phyloP scores from a whole-genome alignment of 2,113 vertebrate species.

The Progne subis region DNA sequence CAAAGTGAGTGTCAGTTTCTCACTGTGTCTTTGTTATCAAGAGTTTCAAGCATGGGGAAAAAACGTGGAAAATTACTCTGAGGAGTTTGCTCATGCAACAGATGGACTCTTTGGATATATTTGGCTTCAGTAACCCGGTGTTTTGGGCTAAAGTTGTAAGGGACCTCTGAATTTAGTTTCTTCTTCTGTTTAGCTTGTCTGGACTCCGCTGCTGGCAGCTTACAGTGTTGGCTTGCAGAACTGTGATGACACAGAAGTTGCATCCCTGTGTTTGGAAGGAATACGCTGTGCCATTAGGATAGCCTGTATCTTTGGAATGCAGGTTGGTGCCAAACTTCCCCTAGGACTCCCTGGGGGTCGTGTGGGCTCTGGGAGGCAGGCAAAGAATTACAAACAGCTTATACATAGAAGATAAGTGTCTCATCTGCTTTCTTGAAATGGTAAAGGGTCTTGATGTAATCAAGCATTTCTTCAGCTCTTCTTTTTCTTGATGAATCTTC shows the following conservation, averaged over 20 bases:
- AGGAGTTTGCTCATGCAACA: not conserved
- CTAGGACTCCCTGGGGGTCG: not conserved
- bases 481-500: not conserved
- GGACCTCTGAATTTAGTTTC: not conserved
- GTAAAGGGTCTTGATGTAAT: not conserved
- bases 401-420: not conserved
- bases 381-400: not conserved
- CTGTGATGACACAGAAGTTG: constrained; percentile 95
- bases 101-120: not conserved
- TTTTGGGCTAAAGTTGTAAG: not conserved
- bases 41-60: not conserved
- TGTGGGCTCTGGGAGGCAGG: not conserved
- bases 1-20: constrained; percentile 81
- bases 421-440: not conserved
- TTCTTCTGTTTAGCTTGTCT: constrained; percentile 84
- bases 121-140: not conserved
- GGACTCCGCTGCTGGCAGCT: constrained; percentile 93
- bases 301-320: constrained; percentile 95
- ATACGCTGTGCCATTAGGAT: constrained; percentile 96
- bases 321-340: constrained; percentile 75
- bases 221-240: constrained; percentile 96
- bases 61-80: not conserved
- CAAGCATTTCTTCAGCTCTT: not conserved
- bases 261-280: constrained; percentile 92
- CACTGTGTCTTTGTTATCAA: not conserved